Percentiles rank a stretch among this genome's conserved stretches.
phyloP scores from a whole-genome alignment of 2,888 invertebrate species.

The Calameuta pallipes region DNA sequence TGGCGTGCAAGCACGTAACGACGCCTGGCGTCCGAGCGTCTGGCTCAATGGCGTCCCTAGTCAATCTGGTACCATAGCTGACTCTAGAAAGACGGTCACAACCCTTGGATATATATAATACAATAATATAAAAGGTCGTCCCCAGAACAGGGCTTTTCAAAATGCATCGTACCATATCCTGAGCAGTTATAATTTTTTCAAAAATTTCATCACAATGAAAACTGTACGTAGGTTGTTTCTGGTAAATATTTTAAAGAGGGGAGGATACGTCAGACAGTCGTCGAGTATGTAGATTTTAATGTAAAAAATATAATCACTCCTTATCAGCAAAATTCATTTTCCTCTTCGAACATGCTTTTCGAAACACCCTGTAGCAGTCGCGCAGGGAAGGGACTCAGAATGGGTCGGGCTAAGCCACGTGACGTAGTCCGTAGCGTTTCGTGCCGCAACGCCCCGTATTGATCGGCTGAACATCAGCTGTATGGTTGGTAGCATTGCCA shows the following conservation, averaged over 20 bases:
- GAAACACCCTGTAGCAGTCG: background rate
- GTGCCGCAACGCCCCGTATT: constrained; percentile 62
- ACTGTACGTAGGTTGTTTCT: too few relatives aligned
- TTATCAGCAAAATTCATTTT: background rate
- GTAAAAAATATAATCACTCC: background rate
- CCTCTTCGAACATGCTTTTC: too few relatives aligned
- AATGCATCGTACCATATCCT: background rate
- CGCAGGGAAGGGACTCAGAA: constrained; percentile 27
- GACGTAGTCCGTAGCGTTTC: constrained; percentile 49
- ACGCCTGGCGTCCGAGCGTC: constrained; percentile 29
- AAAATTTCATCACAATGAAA: too few relatives aligned
- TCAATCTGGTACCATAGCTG: background rate
- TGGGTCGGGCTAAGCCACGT: constrained; percentile 51
- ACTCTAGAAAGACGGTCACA: background rate
- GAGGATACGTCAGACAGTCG: too few relatives aligned
- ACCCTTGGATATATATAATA: background rate
- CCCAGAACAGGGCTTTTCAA: background rate
- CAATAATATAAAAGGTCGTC: background rate
- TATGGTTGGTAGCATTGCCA: constrained; percentile 48
- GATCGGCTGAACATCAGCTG: constrained; percentile 58
- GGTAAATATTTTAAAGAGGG: too few relatives aligned
- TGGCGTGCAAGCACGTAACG: background rate
- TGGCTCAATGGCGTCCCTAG: constrained; percentile 12
- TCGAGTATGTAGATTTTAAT: too few relatives aligned
- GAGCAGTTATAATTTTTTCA: background rate